phyloP scores from a whole-genome alignment of 1,140 invertebrate genomes.

The Fopius arisanus region DNA sequence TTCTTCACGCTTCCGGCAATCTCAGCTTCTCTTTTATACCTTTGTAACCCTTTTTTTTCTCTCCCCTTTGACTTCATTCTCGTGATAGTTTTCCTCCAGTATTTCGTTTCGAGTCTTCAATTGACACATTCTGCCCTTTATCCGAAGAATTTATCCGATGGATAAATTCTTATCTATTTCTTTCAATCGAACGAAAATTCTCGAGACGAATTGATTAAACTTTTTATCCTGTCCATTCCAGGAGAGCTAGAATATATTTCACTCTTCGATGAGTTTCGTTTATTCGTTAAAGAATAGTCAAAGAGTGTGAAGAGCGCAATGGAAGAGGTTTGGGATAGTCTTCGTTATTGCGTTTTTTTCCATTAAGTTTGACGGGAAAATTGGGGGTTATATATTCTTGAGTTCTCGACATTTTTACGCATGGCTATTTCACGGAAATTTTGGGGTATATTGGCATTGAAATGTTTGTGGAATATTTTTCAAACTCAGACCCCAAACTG shows the following conservation, averaged over 20 bases:
- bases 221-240: neutral
- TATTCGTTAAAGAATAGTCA: neutral
- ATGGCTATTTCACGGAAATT: no score
- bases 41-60: neutral
- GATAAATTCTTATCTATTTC: neutral
- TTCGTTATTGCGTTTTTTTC: no score
- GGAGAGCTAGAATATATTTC: neutral
- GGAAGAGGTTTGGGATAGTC: no score
- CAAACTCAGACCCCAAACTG: no score
- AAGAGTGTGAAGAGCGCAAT: neutral
- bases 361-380: no score
- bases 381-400: no score
- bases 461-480: no score
- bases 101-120: neutral
- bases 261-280: neutral
- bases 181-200: neutral
- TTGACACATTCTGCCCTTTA: neutral
- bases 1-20: conserved; percentile 14
- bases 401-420: no score
- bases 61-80: neutral
- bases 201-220: neutral
- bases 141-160: neutral
- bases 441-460: no score
- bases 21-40: conserved; percentile 1
- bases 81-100: neutral